Percentiles rank a stretch among this genome's conserved stretches.
Evolutionary conservation across 2,113 vertebrate species (phyloP).

Genomic region (Peromyscus leucopus): DNA sequence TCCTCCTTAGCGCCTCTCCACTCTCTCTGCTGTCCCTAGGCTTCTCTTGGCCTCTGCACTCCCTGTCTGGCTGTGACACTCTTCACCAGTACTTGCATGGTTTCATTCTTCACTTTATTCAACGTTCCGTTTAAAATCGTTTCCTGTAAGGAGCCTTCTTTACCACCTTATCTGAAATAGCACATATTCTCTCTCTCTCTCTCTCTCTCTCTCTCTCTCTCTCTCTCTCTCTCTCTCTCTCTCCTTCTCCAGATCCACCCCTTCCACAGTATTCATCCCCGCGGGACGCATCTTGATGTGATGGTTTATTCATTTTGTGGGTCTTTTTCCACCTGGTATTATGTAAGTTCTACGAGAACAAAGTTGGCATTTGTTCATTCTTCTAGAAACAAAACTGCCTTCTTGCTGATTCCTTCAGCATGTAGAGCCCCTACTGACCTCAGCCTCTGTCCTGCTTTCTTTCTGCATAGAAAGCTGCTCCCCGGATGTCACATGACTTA

Average conservation of each 20-base stretch:
- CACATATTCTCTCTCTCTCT: neutral
- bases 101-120: neutral
- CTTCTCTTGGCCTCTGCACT: neutral
- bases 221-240: neutral
- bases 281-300: neutral
- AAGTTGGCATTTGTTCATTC: neutral
- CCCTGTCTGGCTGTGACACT: neutral
- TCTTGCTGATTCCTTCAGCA: neutral
- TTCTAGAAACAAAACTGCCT: conserved; percentile 37
- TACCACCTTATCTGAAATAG: neutral
- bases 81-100: neutral
- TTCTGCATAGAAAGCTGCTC: neutral
- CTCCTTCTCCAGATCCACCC: neutral
- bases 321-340: neutral
- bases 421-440: neutral
- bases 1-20: no score
- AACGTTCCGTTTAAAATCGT: conserved; percentile 9
- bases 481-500: neutral
- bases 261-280: neutral
- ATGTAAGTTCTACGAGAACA: neutral
- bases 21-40: no score
- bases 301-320: conserved; percentile 32
- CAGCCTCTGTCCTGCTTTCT: neutral
- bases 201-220: neutral
- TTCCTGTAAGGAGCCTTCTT: neutral